Percentiles rank a stretch among this genome's conserved stretches.
Evolutionary conservation across 1,140 invertebrate genomes (phyloP).

Genomic region (Phocides pigmalion): DNA sequence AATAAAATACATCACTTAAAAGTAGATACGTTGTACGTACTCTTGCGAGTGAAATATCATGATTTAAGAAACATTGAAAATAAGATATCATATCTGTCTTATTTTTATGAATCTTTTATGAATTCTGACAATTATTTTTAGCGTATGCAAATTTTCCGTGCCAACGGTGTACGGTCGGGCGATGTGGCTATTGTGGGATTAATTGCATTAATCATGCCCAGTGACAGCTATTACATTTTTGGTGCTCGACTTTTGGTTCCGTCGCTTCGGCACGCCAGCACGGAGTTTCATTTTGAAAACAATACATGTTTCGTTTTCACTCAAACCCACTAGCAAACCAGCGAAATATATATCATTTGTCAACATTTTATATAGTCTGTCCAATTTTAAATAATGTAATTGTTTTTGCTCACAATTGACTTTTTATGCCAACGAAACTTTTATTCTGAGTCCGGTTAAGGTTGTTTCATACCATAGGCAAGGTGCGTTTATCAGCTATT

Average conservation of each 20-base stretch:
- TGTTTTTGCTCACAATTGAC: background rate
- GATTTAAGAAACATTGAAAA: no score
- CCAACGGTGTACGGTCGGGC: conserved; percentile 53
- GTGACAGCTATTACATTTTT: conserved; percentile 83
- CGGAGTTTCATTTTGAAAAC: conserved; percentile 62
- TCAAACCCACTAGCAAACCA: conserved; percentile 18
- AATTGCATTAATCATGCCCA: conserved; percentile 81
- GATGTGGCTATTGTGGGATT: conserved; percentile 76
- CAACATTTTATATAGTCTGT: conserved; percentile 1
- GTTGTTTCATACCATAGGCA: no score
- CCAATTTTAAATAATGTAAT: background rate
- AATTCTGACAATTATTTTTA: background rate
- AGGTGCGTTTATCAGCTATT: no score
- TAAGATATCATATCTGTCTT: no score
- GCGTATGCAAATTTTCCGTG: conserved; percentile 30
- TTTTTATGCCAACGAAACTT: background rate
- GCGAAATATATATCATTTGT: background rate
- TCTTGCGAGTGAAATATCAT: no score
- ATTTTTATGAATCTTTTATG: no score
- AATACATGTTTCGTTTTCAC: conserved; percentile 59
- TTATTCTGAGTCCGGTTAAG: no score
- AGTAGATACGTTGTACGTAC: no score
- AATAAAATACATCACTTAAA: no score
- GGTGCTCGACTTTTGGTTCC: conserved; percentile 77
- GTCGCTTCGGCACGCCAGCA: conserved; percentile 52